These are phyloP conservation scores for Paguma larvata DNA, from an alignment of 2,797 vertebrate genomes.

Conservation along the genomic window DNA sequence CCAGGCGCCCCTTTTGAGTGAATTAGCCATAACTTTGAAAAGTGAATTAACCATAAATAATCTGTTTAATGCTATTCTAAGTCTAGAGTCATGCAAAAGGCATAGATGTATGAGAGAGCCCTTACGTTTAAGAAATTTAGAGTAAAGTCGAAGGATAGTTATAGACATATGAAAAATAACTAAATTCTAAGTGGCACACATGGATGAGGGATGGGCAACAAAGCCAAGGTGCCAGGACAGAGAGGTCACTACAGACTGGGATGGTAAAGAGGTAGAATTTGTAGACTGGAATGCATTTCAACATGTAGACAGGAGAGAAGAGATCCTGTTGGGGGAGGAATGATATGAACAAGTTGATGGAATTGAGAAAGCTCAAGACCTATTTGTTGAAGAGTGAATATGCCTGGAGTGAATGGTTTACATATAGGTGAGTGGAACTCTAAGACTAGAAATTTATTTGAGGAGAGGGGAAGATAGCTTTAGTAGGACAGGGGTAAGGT, in stretches of 20 bases:
- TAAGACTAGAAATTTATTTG: slow-evolving; percentile 20
- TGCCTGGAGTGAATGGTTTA: neutral
- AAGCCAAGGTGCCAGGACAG: neutral
- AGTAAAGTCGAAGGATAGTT: slow-evolving; percentile 38
- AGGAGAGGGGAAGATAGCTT: neutral
- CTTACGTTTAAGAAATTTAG: slow-evolving; percentile 30
- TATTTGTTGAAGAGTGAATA: slow-evolving; percentile 11
- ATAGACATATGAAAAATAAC: slow-evolving; percentile 21
- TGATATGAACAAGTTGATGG: neutral
- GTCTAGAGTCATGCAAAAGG: slow-evolving; percentile 4
- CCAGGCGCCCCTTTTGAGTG: neutral
- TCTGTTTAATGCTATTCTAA: neutral
- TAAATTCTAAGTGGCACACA: slow-evolving; percentile 6
- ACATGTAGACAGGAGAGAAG: neutral
- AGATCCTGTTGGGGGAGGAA: neutral
- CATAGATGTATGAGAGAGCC: neutral
- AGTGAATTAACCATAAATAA: slow-evolving; percentile 19
- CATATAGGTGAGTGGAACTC: neutral
- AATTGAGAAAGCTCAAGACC: neutral
- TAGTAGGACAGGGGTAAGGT: neutral
- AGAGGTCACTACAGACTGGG: neutral
- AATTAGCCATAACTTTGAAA: slow-evolving; percentile 19
- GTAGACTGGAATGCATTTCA: neutral
- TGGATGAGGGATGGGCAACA: neutral
- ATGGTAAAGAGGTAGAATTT: slow-evolving; percentile 17